A percentile compares a stretch with the other conserved stretches of the same genome.
Evolutionary conservation across 2,797 vertebrate species (phyloP).

Genomic region (Pangasius sanitwongsei): DNA sequence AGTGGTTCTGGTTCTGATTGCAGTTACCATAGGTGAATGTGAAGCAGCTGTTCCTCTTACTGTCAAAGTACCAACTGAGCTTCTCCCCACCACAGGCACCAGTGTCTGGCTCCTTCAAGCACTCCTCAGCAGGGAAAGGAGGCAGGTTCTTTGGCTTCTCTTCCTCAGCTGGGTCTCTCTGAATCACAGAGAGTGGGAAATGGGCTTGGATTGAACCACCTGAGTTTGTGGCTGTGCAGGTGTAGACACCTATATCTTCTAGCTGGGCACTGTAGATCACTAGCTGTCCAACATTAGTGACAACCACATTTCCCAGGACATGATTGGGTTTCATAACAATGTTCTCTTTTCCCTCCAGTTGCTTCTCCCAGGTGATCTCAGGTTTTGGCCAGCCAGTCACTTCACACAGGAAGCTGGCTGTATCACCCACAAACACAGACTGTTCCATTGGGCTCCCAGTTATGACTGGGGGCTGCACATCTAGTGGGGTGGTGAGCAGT

Average conservation of each 20-base stretch:
- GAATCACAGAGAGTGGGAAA: constrained; percentile 85
- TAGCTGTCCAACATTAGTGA: constrained; percentile 88
- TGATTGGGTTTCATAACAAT: constrained; percentile 87
- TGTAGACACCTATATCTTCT: constrained; percentile 83
- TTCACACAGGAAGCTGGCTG: constrained; percentile 85
- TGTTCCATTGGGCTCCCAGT: constrained; percentile 76
- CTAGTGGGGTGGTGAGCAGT: constrained; percentile 72
- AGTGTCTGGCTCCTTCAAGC: constrained; percentile 79
- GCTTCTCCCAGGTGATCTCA: constrained; percentile 87
- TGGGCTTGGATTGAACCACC: constrained; percentile 81
- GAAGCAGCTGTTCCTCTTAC: constrained; percentile 90
- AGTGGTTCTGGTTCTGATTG: constrained; percentile 71
- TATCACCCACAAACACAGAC: constrained; percentile 78
- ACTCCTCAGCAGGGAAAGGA: constrained; percentile 80
- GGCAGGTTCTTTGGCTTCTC: constrained; percentile 76
- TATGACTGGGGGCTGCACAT: constrained; percentile 72
- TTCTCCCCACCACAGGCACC: constrained; percentile 87
- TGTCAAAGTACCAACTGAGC: constrained; percentile 89
- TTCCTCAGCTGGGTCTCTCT: constrained; percentile 67
- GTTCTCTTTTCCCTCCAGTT: constrained; percentile 76
- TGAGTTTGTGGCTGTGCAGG: constrained; percentile 83
- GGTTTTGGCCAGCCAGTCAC: constrained; percentile 81
- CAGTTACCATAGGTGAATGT: constrained; percentile 84
- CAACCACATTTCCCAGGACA: constrained; percentile 83
- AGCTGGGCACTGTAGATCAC: constrained; percentile 86